Base-by-base conservation (phyloP, 2,888 invertebrate species). In the Habroteleia sp. region DNA sequence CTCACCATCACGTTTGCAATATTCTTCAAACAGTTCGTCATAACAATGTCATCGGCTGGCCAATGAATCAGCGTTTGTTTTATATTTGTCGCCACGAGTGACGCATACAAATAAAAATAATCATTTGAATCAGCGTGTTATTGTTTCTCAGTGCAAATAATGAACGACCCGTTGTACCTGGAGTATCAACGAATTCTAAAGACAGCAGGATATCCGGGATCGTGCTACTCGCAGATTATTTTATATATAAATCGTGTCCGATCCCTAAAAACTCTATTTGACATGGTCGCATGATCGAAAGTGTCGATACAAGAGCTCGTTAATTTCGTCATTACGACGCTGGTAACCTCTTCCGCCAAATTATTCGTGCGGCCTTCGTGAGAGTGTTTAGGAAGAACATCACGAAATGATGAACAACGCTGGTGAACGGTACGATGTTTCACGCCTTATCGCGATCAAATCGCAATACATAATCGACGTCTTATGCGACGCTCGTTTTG, bases 391-490 rank as follows among this genome's bases (percentile, higher is more conserved):
- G 74, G 54, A 77, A 71, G 77, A 58, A 35, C 33, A 71, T 74
- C 76, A 63, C 76, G 69, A 39, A 73, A 35, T 62, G 65, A 60
- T 39, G 71, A 42, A 63, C 50, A 65, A 6, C 50, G 42, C n/a
- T 23, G 46, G 23, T 8, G 11, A 10, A 14, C 37, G 37, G 7
- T 17, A 7, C 66, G 46, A 60, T 52, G 73, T 66, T 42, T 54
- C 35, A 33, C 29, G 44, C 62, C 33, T 74, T 74, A 77, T 77
- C 77, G 66, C 71, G 66, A 77, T 74, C 68, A 31, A 74, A 77
- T 77, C 74, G 66, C 71, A 74, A 77, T 77, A 77, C 74, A 44
- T 68, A 77, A 77, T 72, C 72, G 58, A 35, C 31, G 63, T 27
- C 68, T 74, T 60, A 56, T 63, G 63, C 52, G 41, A 62, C 14